phyloP scores from a whole-genome alignment of 2,888 invertebrate genomes.

The Busseola fusca region DNA sequence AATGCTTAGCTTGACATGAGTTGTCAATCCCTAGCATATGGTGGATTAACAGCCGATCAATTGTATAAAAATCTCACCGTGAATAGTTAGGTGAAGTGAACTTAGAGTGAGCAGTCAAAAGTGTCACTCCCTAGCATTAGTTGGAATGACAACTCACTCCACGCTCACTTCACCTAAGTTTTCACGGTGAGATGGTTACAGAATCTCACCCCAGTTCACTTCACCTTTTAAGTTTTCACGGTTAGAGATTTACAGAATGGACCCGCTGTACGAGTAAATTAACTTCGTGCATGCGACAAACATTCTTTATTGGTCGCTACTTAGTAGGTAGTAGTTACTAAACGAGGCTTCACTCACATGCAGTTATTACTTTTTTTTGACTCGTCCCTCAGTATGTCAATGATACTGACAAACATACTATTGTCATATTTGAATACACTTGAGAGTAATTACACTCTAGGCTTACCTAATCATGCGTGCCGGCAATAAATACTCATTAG shows the following conservation, averaged over 20 bases:
- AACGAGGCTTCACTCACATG: slow-evolving; percentile 16
- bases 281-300: slow-evolving; percentile 18
- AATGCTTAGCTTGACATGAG: not conserved
- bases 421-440: slow-evolving; percentile 29
- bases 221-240: not conserved
- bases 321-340: slow-evolving; percentile 4
- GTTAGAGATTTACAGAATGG: not conserved
- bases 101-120: too few relatives aligned
- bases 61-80: too few relatives aligned
- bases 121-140: too few relatives aligned
- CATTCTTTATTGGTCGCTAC: slow-evolving; percentile 24
- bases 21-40: not conserved
- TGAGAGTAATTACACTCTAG: slow-evolving; percentile 19
- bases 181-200: too few relatives aligned
- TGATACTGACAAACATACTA: slow-evolving; percentile 20
- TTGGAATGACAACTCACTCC: too few relatives aligned
- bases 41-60: not conserved
- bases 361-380: slow-evolving; percentile 40
- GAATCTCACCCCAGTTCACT: too few relatives aligned
- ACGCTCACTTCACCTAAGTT: too few relatives aligned
- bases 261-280: not conserved
- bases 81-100: too few relatives aligned
- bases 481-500: slow-evolving; percentile 29
- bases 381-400: slow-evolving; percentile 31
- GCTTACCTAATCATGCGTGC: slow-evolving; percentile 33